phyloP scores from a whole-genome alignment of 2,888 invertebrate genomes.

The Abscondita cerata region DNA sequence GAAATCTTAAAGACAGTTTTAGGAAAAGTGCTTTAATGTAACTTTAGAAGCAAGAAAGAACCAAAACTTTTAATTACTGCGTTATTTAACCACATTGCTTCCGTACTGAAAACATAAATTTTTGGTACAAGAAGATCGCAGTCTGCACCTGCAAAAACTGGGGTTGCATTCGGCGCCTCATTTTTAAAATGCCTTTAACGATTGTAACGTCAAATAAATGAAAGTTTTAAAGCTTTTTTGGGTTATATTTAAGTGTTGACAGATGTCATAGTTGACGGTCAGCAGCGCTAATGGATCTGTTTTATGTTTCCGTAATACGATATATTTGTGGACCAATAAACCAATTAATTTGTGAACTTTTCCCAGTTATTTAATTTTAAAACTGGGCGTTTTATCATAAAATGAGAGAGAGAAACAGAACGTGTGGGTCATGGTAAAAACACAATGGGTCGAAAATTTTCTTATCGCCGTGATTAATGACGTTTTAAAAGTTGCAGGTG shows the following conservation, averaged over 20 bases:
- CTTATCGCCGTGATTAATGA: too few species aligned
- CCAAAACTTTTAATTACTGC: too few species aligned
- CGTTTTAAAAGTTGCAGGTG: too few species aligned
- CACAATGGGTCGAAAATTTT: too few species aligned
- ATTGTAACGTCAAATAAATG: constrained; percentile 15
- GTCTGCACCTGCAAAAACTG: constrained; percentile 20
- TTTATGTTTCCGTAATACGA: constrained; percentile 31
- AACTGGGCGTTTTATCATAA: too few species aligned
- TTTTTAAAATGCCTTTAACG: constrained; percentile 11
- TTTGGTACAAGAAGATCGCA: constrained; percentile 8
- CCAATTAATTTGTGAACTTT: neutral
- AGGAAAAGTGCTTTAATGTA: too few species aligned
- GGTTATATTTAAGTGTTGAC: constrained; percentile 23
- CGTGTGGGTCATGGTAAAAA: too few species aligned
- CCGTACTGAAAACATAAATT: constrained; percentile 25
- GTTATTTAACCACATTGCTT: too few species aligned
- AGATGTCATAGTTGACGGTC: constrained; percentile 21
- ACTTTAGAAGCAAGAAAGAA: too few species aligned
- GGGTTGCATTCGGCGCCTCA: constrained; percentile 25
- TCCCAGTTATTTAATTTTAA: too few species aligned
- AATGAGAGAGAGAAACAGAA: too few species aligned
- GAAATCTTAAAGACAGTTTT: too few species aligned
- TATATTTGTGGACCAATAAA: neutral
- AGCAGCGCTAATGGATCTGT: constrained; percentile 17
- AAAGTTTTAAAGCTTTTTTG: constrained; percentile 16